These are phyloP conservation scores for Aurelia sp. DNA, from an alignment of 30 jellyfish, hydroid and myxozoan genomes.

Conservation along the genomic window DNA sequence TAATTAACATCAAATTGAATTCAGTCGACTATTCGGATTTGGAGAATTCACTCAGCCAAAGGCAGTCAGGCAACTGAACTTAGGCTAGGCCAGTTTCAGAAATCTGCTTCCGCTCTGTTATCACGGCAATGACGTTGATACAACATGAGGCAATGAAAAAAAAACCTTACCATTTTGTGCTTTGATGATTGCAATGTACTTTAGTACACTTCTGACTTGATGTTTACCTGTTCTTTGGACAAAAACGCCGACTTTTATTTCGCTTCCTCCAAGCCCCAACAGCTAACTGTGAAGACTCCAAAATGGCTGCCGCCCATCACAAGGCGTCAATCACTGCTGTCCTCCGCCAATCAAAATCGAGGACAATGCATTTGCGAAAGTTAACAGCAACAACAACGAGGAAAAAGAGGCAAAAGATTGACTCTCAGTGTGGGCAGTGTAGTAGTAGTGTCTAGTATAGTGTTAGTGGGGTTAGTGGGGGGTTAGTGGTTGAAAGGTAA, in stretches of 20 bases:
- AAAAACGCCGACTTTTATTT: not conserved
- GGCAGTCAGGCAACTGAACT: no score
- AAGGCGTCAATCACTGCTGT: constrained; percentile 16
- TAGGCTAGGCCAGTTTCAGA: no score
- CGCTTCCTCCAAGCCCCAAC: not conserved
- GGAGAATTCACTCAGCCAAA: no score
- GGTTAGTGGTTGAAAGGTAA: no score
- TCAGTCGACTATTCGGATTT: no score
- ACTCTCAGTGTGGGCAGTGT: no score
- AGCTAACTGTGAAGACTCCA: constrained; percentile 28
- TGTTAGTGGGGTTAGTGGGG: no score
- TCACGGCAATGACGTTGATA: not conserved
- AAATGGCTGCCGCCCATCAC: constrained; percentile 83
- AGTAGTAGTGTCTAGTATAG: no score
- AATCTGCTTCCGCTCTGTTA: constrained; percentile 34
- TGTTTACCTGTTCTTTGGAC: not conserved
- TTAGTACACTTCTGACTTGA: not conserved
- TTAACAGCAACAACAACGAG: no score
- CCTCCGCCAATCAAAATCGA: constrained; percentile 10
- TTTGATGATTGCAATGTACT: not conserved
- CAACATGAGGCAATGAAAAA: not conserved
- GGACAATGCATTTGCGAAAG: not conserved
- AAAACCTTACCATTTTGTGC: constrained; percentile 21
- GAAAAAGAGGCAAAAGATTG: no score
- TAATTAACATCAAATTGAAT: no score